Evolutionary conservation across 2,888 invertebrate genomes (phyloP).

Genomic region (Nymphalis urticae): DNA sequence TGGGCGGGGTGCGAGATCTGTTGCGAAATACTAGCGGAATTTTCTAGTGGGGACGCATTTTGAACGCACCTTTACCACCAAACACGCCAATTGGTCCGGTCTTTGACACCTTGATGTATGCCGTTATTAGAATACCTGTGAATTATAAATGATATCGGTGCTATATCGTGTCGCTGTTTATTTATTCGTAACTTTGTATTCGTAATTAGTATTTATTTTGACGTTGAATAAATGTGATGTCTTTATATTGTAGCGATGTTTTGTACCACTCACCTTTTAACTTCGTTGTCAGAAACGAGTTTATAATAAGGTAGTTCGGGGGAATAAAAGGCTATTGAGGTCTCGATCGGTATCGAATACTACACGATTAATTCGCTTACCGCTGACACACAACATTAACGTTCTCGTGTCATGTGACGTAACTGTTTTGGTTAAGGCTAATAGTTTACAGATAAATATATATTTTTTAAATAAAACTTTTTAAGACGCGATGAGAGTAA

Average conservation of each 20-base stretch:
- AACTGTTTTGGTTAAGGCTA: slow-evolving; percentile 55
- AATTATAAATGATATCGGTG: slow-evolving; percentile 53
- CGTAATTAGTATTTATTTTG: slow-evolving; percentile 47
- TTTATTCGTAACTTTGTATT: slow-evolving; percentile 38
- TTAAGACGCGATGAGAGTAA: too few species aligned
- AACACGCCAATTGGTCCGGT: slow-evolving; percentile 74
- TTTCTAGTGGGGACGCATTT: slow-evolving; percentile 66
- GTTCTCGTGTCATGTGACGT: slow-evolving; percentile 52
- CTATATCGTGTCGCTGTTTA: slow-evolving; percentile 23
- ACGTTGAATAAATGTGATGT: slow-evolving; percentile 41
- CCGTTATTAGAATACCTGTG: slow-evolving; percentile 50
- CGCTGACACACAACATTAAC: slow-evolving; percentile 55
- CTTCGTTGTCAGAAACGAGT: neutral
- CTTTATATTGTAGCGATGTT: slow-evolving; percentile 30
- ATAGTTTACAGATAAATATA: slow-evolving; percentile 27
- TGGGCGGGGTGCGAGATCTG: slow-evolving; percentile 65
- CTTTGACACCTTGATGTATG: slow-evolving; percentile 76
- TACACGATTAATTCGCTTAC: slow-evolving; percentile 62
- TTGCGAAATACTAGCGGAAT: slow-evolving; percentile 67
- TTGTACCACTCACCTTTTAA: slow-evolving; percentile 6
- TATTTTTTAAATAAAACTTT: neutral
- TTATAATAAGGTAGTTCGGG: slow-evolving; percentile 10
- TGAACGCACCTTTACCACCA: slow-evolving; percentile 60
- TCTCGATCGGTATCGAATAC: slow-evolving; percentile 45
- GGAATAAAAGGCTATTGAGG: slow-evolving; percentile 30